Evolutionary conservation across 1,140 invertebrate species (phyloP).

Genomic region (Mizuhopecten yessoensis): DNA sequence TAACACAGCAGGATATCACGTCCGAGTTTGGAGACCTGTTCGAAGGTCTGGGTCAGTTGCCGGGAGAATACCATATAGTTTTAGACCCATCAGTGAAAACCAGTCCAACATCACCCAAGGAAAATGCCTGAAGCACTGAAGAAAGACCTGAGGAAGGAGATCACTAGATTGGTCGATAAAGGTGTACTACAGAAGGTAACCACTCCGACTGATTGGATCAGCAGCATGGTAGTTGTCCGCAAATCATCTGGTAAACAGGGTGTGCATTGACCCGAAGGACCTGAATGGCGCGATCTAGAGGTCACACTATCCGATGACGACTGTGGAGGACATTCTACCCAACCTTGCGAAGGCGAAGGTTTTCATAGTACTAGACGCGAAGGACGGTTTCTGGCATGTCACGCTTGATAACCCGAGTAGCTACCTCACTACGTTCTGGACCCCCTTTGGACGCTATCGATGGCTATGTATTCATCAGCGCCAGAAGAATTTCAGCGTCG

Average conservation of each 20-base stretch:
- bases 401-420: slow-evolving; percentile 59
- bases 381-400: slow-evolving; percentile 80
- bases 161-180: too few relatives aligned
- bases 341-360: slow-evolving; percentile 80
- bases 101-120: too few relatives aligned
- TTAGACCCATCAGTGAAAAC: too few relatives aligned
- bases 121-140: too few relatives aligned
- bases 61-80: too few relatives aligned
- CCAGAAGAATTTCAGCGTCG: slow-evolving; percentile 62
- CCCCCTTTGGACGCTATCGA: slow-evolving; percentile 61
- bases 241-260: slow-evolving; percentile 73
- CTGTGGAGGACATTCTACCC: slow-evolving; percentile 60
- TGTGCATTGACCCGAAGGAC: slow-evolving; percentile 62
- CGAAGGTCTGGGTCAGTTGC: too few relatives aligned
- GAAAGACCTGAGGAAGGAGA: too few relatives aligned
- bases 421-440: slow-evolving; percentile 65
- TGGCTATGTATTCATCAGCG: slow-evolving; percentile 58
- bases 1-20: too few relatives aligned
- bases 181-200: too few relatives aligned
- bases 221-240: too few relatives aligned
- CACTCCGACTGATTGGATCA: too few relatives aligned
- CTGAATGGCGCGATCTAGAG: slow-evolving; percentile 63
- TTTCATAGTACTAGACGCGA: slow-evolving; percentile 84
- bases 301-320: slow-evolving; percentile 57
- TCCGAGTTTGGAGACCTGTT: too few relatives aligned